Conservation (phyloP, 64 coral and sea anemone species). For the Acropora yongei region DNA sequence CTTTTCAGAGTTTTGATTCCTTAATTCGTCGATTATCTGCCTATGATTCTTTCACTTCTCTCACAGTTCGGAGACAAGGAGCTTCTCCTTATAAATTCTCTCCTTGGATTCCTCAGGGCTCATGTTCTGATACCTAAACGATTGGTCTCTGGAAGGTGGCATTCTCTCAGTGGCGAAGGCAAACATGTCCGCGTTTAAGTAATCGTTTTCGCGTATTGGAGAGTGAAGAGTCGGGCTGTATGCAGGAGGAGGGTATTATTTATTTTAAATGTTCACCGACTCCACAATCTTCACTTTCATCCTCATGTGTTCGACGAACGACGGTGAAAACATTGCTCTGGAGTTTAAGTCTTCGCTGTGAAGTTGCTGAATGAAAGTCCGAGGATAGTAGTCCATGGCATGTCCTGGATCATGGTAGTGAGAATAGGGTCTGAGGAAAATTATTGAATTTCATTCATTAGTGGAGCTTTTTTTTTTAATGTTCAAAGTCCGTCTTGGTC, state of each 20-base stretch:
- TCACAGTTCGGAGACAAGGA: constrained; percentile 60
- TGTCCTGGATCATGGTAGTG: constrained; percentile 9
- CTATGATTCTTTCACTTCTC: constrained; percentile 18
- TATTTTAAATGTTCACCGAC: constrained; percentile 13
- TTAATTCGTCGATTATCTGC: not conserved
- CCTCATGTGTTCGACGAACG: constrained; percentile 52
- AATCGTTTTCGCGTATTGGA: not conserved
- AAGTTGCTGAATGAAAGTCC: constrained; percentile 36
- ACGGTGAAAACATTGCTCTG: constrained; percentile 27
- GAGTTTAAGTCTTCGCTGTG: constrained; percentile 7
- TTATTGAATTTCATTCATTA: no score
- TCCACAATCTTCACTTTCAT: constrained; percentile 57
- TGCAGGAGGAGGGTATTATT: not conserved
- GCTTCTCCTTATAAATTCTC: constrained; percentile 50
- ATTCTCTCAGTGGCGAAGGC: constrained; percentile 1
- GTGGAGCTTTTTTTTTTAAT: no score
- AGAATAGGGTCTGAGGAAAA: not conserved
- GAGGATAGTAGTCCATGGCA: constrained; percentile 36
- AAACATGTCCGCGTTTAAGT: constrained; percentile 3
- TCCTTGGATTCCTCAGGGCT: constrained; percentile 54
- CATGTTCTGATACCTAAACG: constrained; percentile 58
- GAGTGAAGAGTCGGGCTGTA: not conserved
- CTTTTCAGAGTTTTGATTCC: no score
- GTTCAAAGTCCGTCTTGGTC: no score
- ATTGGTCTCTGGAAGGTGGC: constrained; percentile 31